Conservation (phyloP, 1,140 invertebrate genomes). For the Panagrolaimus sp. region DNA sequence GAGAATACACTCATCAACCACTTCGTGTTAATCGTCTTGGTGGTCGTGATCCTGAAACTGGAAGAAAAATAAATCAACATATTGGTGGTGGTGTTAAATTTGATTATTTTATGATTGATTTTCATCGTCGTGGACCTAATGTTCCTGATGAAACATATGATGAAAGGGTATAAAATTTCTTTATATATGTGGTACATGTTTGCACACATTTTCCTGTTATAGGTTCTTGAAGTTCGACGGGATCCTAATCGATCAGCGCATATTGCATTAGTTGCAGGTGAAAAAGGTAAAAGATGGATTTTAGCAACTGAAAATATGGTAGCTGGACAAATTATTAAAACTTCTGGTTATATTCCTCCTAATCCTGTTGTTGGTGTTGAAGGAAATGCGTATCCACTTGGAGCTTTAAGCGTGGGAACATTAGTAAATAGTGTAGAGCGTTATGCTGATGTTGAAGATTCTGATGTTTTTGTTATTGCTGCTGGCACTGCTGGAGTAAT, state of each 20-base stretch:
- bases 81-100: conserved; percentile 89
- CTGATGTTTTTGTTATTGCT: conserved; percentile 66
- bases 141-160: conserved; percentile 79
- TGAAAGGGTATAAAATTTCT: conserved; percentile 65
- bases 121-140: conserved; percentile 70
- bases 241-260: conserved; percentile 57
- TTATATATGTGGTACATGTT: neutral
- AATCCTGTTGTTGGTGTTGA: conserved; percentile 68
- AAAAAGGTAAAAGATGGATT: conserved; percentile 60
- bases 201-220: conserved; percentile 10
- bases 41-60: conserved; percentile 76
- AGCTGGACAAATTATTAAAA: conserved; percentile 79
- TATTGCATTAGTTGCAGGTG: conserved; percentile 61
- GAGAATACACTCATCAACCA: conserved; percentile 77
- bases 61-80: conserved; percentile 73
- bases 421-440: conserved; percentile 67
- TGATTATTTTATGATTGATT: conserved; percentile 85
- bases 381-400: conserved; percentile 86
- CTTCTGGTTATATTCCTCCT: conserved; percentile 73
- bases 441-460: conserved; percentile 38
- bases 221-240: conserved; percentile 53
- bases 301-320: conserved; percentile 69
- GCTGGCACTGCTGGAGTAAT: conserved; percentile 76
- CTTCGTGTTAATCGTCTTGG: conserved; percentile 76
- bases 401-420: conserved; percentile 81